Conservation (phyloP, 2,113 vertebrate genomes). For the Podarcis cretensis region DNA sequence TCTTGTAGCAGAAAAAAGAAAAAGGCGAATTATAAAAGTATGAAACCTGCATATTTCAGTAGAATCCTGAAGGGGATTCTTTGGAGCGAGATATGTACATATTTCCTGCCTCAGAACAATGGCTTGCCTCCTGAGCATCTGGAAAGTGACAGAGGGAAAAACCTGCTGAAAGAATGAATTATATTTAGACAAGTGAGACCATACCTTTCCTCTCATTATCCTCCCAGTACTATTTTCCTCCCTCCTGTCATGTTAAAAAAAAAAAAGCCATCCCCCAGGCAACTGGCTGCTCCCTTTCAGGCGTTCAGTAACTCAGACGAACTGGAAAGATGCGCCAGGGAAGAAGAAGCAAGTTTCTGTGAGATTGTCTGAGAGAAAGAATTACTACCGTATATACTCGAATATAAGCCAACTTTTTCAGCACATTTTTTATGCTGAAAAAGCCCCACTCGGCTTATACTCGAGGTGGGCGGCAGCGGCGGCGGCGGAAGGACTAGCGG, state of each 20-base stretch:
- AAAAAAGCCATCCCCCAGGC: neutral
- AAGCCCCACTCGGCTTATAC: no score
- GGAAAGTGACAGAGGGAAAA: slow-evolving; percentile 1
- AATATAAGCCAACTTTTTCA: no score
- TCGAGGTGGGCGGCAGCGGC: no score
- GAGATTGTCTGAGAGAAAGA: neutral
- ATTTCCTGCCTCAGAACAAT: slow-evolving; percentile 19
- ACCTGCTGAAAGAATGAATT: slow-evolving; percentile 11
- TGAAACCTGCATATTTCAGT: neutral
- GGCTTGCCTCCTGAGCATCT: accelerated
- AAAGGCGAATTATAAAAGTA: neutral
- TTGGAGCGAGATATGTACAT: slow-evolving; percentile 20
- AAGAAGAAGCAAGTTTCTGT: neutral
- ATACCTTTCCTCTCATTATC: neutral
- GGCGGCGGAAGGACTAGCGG: no score
- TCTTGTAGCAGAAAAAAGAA: neutral
- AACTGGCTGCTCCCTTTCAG: neutral
- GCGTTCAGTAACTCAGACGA: slow-evolving; percentile 9
- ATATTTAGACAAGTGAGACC: neutral
- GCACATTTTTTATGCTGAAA: no score
- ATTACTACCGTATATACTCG: neutral
- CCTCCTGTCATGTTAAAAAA: neutral
- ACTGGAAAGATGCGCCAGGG: neutral
- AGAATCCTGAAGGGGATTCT: slow-evolving; percentile 40
- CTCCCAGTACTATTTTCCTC: neutral